A percentile compares a stretch with the other conserved stretches of the same genome.
Conservation (phyloP, 2,888 invertebrate genomes). For the Vannuccia rotundouncinata region DNA sequence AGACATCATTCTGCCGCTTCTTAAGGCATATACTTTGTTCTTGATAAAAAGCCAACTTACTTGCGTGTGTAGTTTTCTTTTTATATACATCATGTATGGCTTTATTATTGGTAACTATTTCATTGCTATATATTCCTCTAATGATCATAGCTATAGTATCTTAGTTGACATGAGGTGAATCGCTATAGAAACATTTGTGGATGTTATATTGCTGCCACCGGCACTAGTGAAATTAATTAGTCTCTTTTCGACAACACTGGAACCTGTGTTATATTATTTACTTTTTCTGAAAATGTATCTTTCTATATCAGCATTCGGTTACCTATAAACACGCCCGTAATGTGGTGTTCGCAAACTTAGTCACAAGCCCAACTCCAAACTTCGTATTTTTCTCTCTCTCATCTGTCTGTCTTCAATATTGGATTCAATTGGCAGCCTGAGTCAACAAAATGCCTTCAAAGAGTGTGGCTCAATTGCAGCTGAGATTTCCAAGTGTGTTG, state of each 20-base stretch:
- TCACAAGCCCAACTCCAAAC: too few relatives aligned
- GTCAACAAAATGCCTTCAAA: neutral
- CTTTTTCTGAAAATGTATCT: neutral
- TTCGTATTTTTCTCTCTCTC: neutral
- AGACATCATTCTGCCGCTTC: too few relatives aligned
- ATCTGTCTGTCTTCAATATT: neutral
- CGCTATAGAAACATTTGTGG: too few relatives aligned
- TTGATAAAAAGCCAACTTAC: too few relatives aligned
- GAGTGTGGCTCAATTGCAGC: neutral
- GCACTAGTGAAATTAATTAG: neutral
- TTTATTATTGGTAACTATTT: too few relatives aligned
- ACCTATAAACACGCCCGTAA: neutral
- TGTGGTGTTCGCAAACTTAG: too few relatives aligned
- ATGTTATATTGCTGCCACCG: neutral
- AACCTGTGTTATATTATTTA: neutral
- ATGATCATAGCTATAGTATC: too few relatives aligned
- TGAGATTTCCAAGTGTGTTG: neutral
- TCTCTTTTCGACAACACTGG: neutral
- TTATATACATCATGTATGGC: too few relatives aligned
- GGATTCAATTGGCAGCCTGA: neutral
- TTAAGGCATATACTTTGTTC: too few relatives aligned
- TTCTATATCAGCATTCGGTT: neutral
- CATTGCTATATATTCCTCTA: too few relatives aligned
- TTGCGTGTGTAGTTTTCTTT: too few relatives aligned
- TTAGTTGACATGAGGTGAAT: too few relatives aligned